A percentile compares a stretch with the other conserved stretches of the same genome.
Conservation (phyloP, 2,113 vertebrate genomes). For the Apodemus sylvaticus region DNA sequence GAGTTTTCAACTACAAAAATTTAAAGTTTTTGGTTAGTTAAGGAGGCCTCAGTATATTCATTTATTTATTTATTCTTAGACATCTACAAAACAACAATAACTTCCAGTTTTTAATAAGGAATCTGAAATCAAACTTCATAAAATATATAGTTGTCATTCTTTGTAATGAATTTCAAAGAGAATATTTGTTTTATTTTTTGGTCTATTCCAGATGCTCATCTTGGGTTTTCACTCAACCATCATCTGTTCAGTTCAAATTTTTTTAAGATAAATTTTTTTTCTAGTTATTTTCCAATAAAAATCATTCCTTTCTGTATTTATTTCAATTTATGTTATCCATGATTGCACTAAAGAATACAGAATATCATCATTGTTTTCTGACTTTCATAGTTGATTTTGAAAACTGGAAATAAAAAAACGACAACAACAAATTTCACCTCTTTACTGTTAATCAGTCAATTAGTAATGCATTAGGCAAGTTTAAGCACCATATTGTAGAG, state of each 20-base stretch:
- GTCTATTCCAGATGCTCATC: not conserved
- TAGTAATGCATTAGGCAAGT: not conserved
- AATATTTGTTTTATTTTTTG: not conserved
- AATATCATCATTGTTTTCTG: not conserved
- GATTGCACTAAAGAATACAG: not conserved
- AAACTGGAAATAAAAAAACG: not conserved
- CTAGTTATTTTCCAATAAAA: not conserved
- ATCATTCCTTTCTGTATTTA: not conserved
- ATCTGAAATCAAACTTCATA: not conserved
- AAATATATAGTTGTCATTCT: too few species aligned
- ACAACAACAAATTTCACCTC: not conserved
- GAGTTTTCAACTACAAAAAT: not conserved
- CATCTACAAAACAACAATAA: not conserved
- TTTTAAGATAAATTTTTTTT: not conserved
- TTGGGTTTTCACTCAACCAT: not conserved
- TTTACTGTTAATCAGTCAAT: not conserved
- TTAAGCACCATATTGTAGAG: not conserved
- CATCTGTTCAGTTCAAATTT: not conserved
- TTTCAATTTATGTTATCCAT: not conserved
- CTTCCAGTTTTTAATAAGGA: not conserved
- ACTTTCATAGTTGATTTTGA: not conserved
- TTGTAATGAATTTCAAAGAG: not conserved
- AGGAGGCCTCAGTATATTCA: not conserved
- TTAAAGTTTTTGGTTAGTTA: not conserved
- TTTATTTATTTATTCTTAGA: not conserved